These are phyloP conservation scores for Trichacis sp. DNA, from an alignment of 2,888 invertebrate species.

Conservation along the genomic window DNA sequence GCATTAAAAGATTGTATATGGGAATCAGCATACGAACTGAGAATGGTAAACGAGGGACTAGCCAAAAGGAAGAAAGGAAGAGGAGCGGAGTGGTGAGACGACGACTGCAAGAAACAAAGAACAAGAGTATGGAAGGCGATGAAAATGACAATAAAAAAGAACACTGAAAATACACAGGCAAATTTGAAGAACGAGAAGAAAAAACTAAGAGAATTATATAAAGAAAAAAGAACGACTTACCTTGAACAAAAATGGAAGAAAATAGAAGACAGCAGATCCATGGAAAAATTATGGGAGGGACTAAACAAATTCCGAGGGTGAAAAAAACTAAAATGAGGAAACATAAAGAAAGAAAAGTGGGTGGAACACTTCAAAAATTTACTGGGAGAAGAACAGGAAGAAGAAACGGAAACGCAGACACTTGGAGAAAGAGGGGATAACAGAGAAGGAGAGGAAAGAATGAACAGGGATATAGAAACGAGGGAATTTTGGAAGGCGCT, in stretches of 20 bases:
- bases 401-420: neutral
- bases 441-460: neutral
- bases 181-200: neutral
- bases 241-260: neutral
- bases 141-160: neutral
- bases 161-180: neutral
- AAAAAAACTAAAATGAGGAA: neutral
- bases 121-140: neutral
- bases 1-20: conserved; percentile 8
- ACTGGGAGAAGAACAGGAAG: neutral
- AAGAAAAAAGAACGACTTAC: neutral
- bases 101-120: neutral
- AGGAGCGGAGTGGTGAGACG: neutral
- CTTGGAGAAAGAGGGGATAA: neutral
- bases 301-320: neutral
- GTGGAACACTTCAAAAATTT: conserved; percentile 4
- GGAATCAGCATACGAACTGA: conserved; percentile 6
- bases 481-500: neutral
- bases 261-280: neutral
- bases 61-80: neutral
- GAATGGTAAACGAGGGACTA: conserved; percentile 8
- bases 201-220: neutral
- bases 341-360: neutral
- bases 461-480: neutral
- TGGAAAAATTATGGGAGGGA: neutral